Percentiles rank a stretch among this genome's conserved stretches.
Conservation (phyloP, 2,888 invertebrate species). For the Camponotus fellah region DNA sequence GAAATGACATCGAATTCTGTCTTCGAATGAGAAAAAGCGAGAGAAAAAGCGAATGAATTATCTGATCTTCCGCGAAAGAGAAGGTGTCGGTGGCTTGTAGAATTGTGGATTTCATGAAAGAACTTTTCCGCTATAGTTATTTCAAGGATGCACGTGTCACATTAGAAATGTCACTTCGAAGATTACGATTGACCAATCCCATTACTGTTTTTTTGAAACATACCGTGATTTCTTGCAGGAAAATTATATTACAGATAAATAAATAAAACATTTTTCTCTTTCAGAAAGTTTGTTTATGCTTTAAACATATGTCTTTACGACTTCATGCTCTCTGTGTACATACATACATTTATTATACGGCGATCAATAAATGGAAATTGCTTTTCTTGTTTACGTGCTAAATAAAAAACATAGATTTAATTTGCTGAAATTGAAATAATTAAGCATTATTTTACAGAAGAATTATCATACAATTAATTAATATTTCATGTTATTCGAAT, state of each 20-base stretch:
- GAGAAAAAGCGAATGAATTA: slow-evolving; percentile 9
- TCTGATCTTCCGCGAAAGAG: slow-evolving; percentile 1
- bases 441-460: neutral
- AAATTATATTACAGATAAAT: slow-evolving; percentile 1
- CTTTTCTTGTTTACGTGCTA: too few relatives aligned
- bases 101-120: neutral
- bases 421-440: too few relatives aligned
- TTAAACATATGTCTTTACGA: too few relatives aligned
- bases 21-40: slow-evolving; percentile 4
- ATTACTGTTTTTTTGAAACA: neutral
- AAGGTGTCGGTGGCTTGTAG: neutral
- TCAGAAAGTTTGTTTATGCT: too few relatives aligned
- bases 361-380: too few relatives aligned
- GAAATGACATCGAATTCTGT: slow-evolving; percentile 35
- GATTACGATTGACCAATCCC: neutral
- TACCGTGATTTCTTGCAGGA: neutral
- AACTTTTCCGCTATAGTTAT: neutral
- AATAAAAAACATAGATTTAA: too few relatives aligned
- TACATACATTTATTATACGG: too few relatives aligned
- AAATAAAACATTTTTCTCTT: neutral
- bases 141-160: neutral
- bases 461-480: too few relatives aligned
- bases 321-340: too few relatives aligned
- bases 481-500: too few relatives aligned
- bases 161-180: slow-evolving; percentile 16